Base-by-base conservation (phyloP, 2,888 invertebrate genomes). In the Tortrix viridana region DNA sequence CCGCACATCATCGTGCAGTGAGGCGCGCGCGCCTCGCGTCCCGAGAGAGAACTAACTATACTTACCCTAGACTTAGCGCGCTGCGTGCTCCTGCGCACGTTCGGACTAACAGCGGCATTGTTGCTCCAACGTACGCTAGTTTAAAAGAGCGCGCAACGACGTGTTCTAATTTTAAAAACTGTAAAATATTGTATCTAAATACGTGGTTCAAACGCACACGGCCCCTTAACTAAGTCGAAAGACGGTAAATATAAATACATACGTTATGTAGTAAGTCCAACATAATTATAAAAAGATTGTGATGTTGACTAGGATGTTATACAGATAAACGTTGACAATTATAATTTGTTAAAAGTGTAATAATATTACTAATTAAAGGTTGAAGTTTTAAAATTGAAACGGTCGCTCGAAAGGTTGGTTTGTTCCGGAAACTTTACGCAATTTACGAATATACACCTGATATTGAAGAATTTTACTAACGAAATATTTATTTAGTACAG, bases 1-100 rank as follows among this genome's bases (percentile, higher is more conserved):
- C 98, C 98, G 73, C 98, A 98, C 92, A 97, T 98, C 88, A 97
- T 98, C 89, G 98, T 98, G 89, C 97, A 97, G 94, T 97, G 94
- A 89, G 74, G 66, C 63, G 69, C 69, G 69, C 67, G 70, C 68
- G 53, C 48, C 49, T 14, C 44, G 38, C 65, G 52, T 53, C 58
- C 26, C 57, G 37, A 59, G 60, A 57, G 56, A 64, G 59, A 61
- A 61, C 55, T 64, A 67, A 41, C 63, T 58, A 52, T 52, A 63
- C 56, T 52, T 41, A 41, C 6, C 22, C 32, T 57, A 58, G 57
- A 58, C 56, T 23, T 60, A 60, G 32, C n/a, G 23, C 50, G 22
- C 46, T 46, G 52, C 38, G 38, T 38, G 38, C 38, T 5, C 1
- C 38, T n/a, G 38, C 14, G n/a, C 38, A 26, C 26, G 26, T 26